Evolutionary conservation across 2,888 invertebrate genomes (phyloP), one percentile per base, ranked within the genome.

Genomic region (Parnassius orleans): DNA sequence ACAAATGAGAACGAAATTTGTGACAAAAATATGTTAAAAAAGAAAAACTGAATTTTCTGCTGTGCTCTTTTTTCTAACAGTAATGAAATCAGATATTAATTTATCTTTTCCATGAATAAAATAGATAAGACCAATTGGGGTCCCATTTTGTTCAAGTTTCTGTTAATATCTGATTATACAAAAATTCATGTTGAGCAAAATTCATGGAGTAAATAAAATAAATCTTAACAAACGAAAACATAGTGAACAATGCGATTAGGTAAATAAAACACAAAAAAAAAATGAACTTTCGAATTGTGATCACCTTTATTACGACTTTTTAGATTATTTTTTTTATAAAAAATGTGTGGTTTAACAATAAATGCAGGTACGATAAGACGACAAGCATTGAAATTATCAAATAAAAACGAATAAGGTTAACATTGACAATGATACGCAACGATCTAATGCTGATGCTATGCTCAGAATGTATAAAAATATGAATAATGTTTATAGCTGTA

Each of bases 241-340:
- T 48, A 14, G 15, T 56, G 50, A 12, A 42, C 10, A 19, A 53
- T 63, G 58, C 44, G 57, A 19, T 46, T 55, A 61, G 59, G 47
- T 54, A 81, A 85, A 84, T 83, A 75, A 86, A 86, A 87, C 83
- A 75, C 81, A 83, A 81, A 72, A 68, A 78, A 81, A 0, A 33
- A 5, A 83, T 82, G 76, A 76, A 79, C 73, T 79, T 77, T 86
- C 83, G 87, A 83, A 80, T 86, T 80, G 76, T 80, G 81, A 78
- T 81, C 83, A 81, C 75, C 66, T 73, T 65, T 64, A 69, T 69
- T 73, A 76, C 67, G 70, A 76, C 70, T 70, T 73, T 67, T 78
- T 24, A 75, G 75, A 76, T 72, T 72, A n/a, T 69, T 72, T 63
- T 72, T 70, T 72, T 69, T 70, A 69, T 70, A 68, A 63, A 72